Evolutionary conservation across 92 coral and sea anemone genomes (phyloP).

Genomic region (Palythoa caribaeorum): DNA sequence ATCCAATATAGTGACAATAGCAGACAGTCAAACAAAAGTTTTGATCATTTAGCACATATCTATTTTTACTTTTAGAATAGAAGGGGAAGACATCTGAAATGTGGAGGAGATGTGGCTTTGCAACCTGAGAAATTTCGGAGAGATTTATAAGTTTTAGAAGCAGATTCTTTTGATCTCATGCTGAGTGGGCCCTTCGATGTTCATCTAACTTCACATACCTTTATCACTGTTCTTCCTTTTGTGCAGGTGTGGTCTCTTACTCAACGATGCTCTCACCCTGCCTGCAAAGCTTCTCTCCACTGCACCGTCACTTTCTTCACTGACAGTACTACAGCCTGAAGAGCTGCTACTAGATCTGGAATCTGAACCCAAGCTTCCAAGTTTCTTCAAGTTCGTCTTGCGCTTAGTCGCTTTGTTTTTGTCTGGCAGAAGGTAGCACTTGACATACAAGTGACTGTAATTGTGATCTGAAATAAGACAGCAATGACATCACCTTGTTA

Average conservation of each 20-base stretch:
- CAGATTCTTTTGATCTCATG: too few species aligned
- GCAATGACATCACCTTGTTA: background rate
- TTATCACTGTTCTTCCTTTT: constrained; percentile 70
- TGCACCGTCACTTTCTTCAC: constrained; percentile 55
- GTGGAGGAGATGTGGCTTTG: too few species aligned
- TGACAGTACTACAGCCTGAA: constrained; percentile 62
- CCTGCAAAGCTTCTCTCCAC: constrained; percentile 56
- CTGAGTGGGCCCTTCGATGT: too few species aligned
- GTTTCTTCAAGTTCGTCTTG: constrained; percentile 74
- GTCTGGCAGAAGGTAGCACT: constrained; percentile 88
- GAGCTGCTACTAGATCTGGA: constrained; percentile 60
- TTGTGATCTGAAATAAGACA: constrained; percentile 71
- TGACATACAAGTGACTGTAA: constrained; percentile 81
- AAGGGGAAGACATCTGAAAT: too few species aligned
- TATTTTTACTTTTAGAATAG: too few species aligned
- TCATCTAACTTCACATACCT: constrained; percentile 53
- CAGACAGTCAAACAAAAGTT: too few species aligned
- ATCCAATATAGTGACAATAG: too few species aligned
- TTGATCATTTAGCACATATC: too few species aligned
- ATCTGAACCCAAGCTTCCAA: constrained; percentile 52
- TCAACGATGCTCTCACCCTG: constrained; percentile 72
- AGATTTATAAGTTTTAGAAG: too few species aligned
- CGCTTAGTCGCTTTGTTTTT: constrained; percentile 78
- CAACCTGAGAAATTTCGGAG: too few species aligned
- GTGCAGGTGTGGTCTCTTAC: constrained; percentile 73